These are phyloP conservation scores for Corythornis leucogaster DNA, from an alignment of 2,797 vertebrate species.

Conservation along the genomic window DNA sequence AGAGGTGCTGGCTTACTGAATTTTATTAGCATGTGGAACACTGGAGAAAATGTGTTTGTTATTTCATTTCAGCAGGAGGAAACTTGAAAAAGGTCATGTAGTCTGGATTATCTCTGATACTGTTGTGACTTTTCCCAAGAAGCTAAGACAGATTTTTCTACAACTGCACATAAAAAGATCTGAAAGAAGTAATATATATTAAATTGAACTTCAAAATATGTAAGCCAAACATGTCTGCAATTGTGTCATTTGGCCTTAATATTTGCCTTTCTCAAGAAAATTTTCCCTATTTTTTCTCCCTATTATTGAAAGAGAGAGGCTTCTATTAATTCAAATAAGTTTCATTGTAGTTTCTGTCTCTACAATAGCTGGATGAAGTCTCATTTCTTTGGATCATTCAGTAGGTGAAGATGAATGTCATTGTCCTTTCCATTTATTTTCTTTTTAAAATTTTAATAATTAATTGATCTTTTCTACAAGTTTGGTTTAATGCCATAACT, in stretches of 20 bases:
- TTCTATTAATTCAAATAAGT: constrained; percentile 42
- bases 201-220: not conserved
- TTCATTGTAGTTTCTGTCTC: constrained; percentile 21
- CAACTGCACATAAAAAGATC: not conserved
- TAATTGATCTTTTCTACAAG: not conserved
- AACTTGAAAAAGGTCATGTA: not conserved
- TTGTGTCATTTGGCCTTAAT: not conserved
- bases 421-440: constrained; percentile 36
- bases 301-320: constrained; percentile 30
- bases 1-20: not conserved
- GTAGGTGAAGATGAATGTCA: not conserved
- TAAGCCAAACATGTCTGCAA: not conserved
- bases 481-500: constrained; percentile 1
- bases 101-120: not conserved
- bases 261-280: constrained; percentile 11
- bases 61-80: not conserved
- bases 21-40: not conserved
- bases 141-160: not conserved
- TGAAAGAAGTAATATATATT: not conserved
- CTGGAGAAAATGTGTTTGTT: not conserved
- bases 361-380: constrained; percentile 36
- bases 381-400: constrained; percentile 4
- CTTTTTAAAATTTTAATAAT: not conserved
- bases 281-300: not conserved
- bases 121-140: not conserved